Base-by-base conservation (phyloP, 2,797 vertebrate genomes). In the Adrianichthys oophorus region DNA sequence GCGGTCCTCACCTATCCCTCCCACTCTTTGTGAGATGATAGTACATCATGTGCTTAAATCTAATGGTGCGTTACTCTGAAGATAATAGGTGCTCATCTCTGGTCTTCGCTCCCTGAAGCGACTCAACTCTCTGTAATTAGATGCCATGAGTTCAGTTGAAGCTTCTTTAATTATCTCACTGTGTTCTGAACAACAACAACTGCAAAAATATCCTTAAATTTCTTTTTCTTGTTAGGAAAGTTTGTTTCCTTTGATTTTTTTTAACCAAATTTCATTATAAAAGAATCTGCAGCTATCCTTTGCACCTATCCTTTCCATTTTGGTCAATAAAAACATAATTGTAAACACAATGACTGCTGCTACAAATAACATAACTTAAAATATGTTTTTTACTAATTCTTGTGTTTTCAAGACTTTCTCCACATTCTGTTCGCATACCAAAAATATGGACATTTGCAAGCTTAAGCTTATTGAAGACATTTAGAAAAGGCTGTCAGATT, bases 11-110 rank as follows among this genome's bases (percentile, higher is more conserved):
- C 89, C 88, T 85, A 81, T 78, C 74, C 69, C 71, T 56, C 66
- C 74, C 51, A 72, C 72, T 70, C 69, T 57, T 64, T 79, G 48
- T 68, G 84, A 83, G 83, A 87, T 42, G 62, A 77, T 76, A 80
- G 76, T 84, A 79, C 71, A 83, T 87, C 80, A 83, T 74, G 71
- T 67, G 68, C 67, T 79, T 41, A 76, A 70, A 61, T 77, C 74
- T 82, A 87, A 86, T 83, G 85, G 79, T 71, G 81, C 66, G 58
- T 87, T 85, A 80, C 81, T 74, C 48, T 63, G 62, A 77, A 88
- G 80, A 85, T 87, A 89, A 90, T 79, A 78, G 79, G 65, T 56
- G 49, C 75, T 85, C 71, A 74, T 79, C 57, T 70, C 60, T 47
- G 56, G 52, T 57, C 52, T 19, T 15, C 45, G 29, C 62, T 68